Conservation (phyloP, 2,113 vertebrate species). For the Lophura nycthemera region DNA sequence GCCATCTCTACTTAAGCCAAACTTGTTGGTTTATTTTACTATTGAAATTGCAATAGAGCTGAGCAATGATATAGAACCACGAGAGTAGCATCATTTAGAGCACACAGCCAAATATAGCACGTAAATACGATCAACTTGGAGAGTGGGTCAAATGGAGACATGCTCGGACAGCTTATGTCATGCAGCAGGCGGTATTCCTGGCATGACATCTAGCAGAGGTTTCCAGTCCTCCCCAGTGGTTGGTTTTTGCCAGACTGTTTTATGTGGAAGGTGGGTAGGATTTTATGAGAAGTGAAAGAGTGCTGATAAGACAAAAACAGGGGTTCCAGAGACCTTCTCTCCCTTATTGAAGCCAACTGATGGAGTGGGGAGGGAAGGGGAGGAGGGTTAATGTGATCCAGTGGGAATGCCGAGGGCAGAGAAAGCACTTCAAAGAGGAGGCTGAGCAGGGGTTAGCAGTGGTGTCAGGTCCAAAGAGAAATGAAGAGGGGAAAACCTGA, state of each 20-base stretch:
- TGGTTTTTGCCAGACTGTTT: neutral
- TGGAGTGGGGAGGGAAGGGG: conserved; percentile 51
- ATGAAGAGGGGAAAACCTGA: conserved; percentile 31
- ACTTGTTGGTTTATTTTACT: neutral
- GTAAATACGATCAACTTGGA: neutral
- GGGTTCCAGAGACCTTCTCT: conserved; percentile 46
- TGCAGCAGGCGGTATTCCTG: neutral
- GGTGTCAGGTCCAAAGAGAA: conserved; percentile 58
- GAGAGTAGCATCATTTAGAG: rapidly evolving
- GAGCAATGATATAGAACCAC: neutral
- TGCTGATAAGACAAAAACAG: conserved; percentile 22
- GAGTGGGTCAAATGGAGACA: neutral
- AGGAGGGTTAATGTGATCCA: conserved; percentile 37
- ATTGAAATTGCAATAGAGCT: neutral
- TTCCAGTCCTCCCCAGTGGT: neutral
- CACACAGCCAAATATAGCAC: neutral
- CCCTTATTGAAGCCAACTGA: conserved; percentile 42
- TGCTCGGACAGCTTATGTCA: neutral
- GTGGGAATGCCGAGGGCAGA: conserved; percentile 33
- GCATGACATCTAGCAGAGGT: neutral
- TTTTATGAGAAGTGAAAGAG: conserved; percentile 42
- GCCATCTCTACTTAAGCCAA: neutral
- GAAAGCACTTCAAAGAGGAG: conserved; percentile 58
- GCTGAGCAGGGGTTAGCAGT: conserved; percentile 31
- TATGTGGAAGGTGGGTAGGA: neutral